These are phyloP conservation scores for Grammomys dolichurus DNA, from an alignment of 2,113 vertebrate species.

Conservation along the genomic window DNA sequence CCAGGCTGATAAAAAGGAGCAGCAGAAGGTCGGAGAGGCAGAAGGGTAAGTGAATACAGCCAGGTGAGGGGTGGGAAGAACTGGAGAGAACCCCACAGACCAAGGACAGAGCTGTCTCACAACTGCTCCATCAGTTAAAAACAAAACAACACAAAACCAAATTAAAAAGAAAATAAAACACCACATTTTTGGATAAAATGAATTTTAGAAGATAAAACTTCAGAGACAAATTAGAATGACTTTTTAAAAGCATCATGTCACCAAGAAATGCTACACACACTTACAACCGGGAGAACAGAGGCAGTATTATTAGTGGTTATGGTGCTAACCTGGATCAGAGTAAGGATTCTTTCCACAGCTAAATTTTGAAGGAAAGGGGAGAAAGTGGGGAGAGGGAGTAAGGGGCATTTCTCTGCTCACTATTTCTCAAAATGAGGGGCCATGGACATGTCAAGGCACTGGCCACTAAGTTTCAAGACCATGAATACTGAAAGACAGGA, in stretches of 20 bases:
- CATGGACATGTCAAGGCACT: not conserved
- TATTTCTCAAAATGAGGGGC: not conserved
- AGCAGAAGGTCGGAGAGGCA: not conserved
- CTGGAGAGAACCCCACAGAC: fast-evolving
- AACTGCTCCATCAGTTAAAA: not conserved
- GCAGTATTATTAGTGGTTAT: not conserved
- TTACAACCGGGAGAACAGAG: not conserved
- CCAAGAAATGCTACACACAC: slow-evolving; percentile 47
- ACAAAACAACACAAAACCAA: too few relatives aligned
- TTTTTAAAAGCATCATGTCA: slow-evolving; percentile 49
- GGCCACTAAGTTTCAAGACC: not conserved
- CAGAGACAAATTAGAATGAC: slow-evolving; percentile 54
- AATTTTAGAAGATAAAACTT: slow-evolving; percentile 60
- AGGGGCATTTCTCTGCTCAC: not conserved
- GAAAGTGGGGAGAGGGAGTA: fast-evolving
- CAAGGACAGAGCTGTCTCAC: not conserved
- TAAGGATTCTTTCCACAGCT: not conserved
- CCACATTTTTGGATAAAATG: slow-evolving; percentile 20
- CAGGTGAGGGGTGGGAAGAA: not conserved
- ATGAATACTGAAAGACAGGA: not conserved
- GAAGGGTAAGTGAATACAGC: not conserved
- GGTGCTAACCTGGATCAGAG: slow-evolving; percentile 2
- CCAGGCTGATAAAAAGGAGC: not conserved
- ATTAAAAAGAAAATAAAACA: not conserved
- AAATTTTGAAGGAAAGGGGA: not conserved